These are phyloP conservation scores for Oryzias javanicus DNA, from an alignment of 2,113 vertebrate genomes.

Conservation along the genomic window DNA sequence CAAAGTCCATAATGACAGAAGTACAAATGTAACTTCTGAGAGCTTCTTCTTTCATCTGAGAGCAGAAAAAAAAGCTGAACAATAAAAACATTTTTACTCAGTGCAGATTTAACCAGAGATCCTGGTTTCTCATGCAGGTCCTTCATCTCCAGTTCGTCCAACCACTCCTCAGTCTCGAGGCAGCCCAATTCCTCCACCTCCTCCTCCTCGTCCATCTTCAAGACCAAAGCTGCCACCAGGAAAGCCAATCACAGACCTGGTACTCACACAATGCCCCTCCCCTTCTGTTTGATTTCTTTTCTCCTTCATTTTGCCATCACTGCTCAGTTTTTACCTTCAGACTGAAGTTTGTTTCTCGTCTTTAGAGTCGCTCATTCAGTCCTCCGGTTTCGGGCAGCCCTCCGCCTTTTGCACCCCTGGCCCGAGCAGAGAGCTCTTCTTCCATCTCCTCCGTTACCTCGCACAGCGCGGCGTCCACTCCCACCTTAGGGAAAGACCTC, in stretches of 20 bases:
- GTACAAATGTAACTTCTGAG: too few species aligned
- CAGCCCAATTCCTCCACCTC: constrained; percentile 85
- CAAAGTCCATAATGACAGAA: too few species aligned
- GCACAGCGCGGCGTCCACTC: constrained; percentile 93
- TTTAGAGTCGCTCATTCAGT: constrained; percentile 91
- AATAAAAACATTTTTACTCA: neutral
- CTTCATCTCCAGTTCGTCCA: constrained; percentile 89
- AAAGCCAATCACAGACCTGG: constrained; percentile 88
- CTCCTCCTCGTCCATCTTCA: constrained; percentile 86
- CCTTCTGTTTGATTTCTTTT: neutral
- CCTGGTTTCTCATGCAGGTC: constrained; percentile 74
- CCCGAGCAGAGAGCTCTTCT: constrained; percentile 95
- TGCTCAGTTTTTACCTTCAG: neutral
- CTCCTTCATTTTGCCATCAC: neutral
- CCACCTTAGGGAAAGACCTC: constrained; percentile 89
- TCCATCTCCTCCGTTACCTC: constrained; percentile 96
- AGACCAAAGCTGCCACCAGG: constrained; percentile 91
- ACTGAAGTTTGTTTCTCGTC: neutral
- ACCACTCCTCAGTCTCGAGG: constrained; percentile 84
- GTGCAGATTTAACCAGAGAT: constrained; percentile 29
- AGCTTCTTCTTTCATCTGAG: too few species aligned
- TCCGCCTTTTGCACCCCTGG: constrained; percentile 92
- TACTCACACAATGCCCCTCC: constrained; percentile 55
- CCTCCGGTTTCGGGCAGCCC: constrained; percentile 93
- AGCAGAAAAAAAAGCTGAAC: constrained; percentile 3